Conservation (phyloP, 2,797 vertebrate species). For the Clarias fuscus region DNA sequence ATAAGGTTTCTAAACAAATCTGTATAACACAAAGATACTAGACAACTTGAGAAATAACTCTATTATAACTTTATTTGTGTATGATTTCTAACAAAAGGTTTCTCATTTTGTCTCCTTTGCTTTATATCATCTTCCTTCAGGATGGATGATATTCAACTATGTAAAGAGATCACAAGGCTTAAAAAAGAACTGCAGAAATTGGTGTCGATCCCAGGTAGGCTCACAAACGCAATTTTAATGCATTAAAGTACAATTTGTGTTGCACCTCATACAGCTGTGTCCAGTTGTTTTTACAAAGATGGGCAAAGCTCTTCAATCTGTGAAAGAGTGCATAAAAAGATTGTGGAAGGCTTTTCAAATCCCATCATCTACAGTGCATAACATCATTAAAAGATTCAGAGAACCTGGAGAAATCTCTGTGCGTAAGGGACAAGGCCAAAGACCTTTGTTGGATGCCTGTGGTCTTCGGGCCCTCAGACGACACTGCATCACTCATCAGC, state of each 20-base stretch:
- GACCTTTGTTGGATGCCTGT: too few species aligned
- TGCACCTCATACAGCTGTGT: background rate
- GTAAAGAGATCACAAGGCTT: slow-evolving; percentile 84
- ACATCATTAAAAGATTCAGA: too few species aligned
- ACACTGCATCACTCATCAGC: too few species aligned
- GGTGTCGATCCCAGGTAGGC: slow-evolving; percentile 77
- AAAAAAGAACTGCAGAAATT: slow-evolving; percentile 84
- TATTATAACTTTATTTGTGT: background rate
- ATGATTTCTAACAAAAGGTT: background rate
- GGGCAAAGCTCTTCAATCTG: too few species aligned
- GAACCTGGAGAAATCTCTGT: too few species aligned
- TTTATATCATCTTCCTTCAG: slow-evolving; percentile 61
- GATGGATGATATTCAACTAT: slow-evolving; percentile 93
- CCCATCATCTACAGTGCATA: too few species aligned
- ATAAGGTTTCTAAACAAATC: background rate
- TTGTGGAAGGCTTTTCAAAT: too few species aligned
- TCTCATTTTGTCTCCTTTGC: background rate
- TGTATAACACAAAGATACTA: background rate
- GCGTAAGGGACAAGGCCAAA: too few species aligned
- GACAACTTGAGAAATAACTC: background rate
- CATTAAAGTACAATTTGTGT: background rate
- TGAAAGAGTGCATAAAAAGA: too few species aligned
- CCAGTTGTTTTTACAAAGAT: background rate
- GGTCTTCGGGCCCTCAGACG: too few species aligned
- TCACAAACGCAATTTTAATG: background rate